Base-by-base conservation (phyloP, 2,888 invertebrate genomes). In the Taphrorychus bicolor region DNA sequence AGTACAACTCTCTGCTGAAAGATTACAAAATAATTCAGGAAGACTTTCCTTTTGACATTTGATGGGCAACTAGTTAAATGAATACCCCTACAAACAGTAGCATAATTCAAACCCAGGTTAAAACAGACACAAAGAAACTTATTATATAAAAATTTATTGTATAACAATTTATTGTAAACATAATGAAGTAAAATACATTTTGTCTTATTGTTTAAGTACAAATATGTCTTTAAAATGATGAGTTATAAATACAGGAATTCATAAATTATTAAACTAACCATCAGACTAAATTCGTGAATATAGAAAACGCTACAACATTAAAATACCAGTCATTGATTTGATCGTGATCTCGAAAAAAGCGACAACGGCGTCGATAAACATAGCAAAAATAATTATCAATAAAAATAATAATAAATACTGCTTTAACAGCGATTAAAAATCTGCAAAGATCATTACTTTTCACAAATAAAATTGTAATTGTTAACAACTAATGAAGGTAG, bases 91-190 rank as follows among this genome's bases (percentile, higher is more conserved):
- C 32, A 32, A 32, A n/a, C n/a, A n/a, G n/a, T n/a, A n/a, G n/a
- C n/a, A n/a, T n/a, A n/a, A 51, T 51, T 51, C 5, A 24, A 24
- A 4, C n/a, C 24, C 16, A 2, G 5, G 16, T 3, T 7, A 32
- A 32, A 24, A 24, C 23, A 3, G 24, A 32, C n/a, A 54, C 4
- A 24, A 23, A 5, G 1, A 54, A 19, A 18, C 2, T 18, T 21
- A n/a, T n/a, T 54, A 16, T 54, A 54, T 54, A 67, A 70, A 76
- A 78, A 78, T 78, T 78, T 21, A 17, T 79, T 76, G 72, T 76
- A 76, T 78, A 79, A 79, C 78, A 79, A 78, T 76, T 77, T 78
- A n/a, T n/a, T n/a, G n/a, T n/a, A n/a, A n/a, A n/a, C n/a, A n/a
- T 77, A 77, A 76, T 76, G 76, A 76, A 76, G 76, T 76, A 78